Percentiles rank a stretch among this genome's conserved stretches.
These are phyloP conservation scores for Machimus rusticus DNA, from an alignment of 2,888 invertebrate genomes.

Conservation along the genomic window DNA sequence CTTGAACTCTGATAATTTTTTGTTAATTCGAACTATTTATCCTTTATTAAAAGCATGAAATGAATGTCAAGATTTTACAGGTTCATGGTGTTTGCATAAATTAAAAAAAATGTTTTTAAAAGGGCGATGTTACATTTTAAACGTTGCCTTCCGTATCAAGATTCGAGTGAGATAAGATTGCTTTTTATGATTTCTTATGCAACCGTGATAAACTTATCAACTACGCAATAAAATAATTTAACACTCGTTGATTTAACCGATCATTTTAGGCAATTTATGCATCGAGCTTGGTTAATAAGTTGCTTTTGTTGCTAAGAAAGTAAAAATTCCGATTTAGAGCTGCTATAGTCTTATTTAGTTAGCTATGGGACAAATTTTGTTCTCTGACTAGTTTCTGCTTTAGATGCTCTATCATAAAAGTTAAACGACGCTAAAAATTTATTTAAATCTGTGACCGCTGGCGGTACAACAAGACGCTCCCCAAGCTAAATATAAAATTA, in stretches of 20 bases:
- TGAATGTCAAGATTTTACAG: not conserved
- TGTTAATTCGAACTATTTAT: not conserved
- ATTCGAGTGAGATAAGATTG: not conserved
- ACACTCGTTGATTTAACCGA: not conserved
- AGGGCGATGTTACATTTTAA: not conserved
- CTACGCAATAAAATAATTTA: not conserved
- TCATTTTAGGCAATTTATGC: not conserved
- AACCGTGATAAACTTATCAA: not conserved
- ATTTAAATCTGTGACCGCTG: not conserved
- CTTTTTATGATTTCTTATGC: not conserved
- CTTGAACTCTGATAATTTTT: not conserved
- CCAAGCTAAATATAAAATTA: not conserved
- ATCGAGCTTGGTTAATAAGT: not conserved
- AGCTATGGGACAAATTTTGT: not conserved
- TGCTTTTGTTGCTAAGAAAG: not conserved
- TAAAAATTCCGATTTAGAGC: not conserved
- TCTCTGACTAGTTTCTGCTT: not conserved
- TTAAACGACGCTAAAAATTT: not conserved
- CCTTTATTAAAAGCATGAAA: not conserved
- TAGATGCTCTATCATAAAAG: not conserved
- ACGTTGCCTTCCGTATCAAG: not conserved
- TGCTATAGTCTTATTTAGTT: not conserved
- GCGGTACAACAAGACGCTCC: not conserved
- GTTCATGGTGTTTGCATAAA: not conserved
- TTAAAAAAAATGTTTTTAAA: not conserved